Conservation (phyloP, 2,113 vertebrate species). For the Pogona vitticeps region DNA sequence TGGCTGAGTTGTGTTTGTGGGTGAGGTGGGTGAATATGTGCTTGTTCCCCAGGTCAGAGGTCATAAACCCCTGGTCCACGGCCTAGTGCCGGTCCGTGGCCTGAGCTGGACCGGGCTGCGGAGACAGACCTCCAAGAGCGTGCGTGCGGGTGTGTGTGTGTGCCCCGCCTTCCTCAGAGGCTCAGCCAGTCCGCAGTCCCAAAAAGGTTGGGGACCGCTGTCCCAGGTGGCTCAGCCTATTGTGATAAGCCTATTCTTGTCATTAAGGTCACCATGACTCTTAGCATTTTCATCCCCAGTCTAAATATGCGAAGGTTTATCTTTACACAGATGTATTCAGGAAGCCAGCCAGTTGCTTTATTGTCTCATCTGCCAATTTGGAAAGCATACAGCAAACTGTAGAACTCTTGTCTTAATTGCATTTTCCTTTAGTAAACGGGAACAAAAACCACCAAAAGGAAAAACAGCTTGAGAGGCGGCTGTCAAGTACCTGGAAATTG, state of each 20-base stretch:
- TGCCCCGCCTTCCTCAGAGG: too few species aligned
- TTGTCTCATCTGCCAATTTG: background rate
- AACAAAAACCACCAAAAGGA: background rate
- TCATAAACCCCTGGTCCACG: too few species aligned
- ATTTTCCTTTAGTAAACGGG: background rate
- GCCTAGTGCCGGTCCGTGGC: too few species aligned
- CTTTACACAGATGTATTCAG: constrained; percentile 29
- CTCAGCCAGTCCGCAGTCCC: too few species aligned
- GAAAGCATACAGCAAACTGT: background rate
- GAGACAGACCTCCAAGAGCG: too few species aligned
- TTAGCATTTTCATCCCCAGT: constrained; percentile 24
- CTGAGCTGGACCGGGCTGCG: too few species aligned
- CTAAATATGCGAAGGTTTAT: constrained; percentile 37
- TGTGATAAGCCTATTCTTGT: constrained; percentile 40
- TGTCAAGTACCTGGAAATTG: background rate
- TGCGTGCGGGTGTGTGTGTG: too few species aligned
- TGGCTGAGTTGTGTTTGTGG: background rate
- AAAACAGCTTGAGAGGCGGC: background rate
- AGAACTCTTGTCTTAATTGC: background rate
- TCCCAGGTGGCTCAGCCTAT: too few species aligned
- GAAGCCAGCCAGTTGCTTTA: background rate
- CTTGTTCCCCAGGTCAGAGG: rapidly evolving
- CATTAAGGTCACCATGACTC: constrained; percentile 20
- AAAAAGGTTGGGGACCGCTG: too few species aligned
- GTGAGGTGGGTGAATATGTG: constrained; percentile 14